Evolutionary conservation across 2,113 vertebrate species (phyloP), one percentile per base, ranked within the genome.

Genomic region (Bos javanicus): DNA sequence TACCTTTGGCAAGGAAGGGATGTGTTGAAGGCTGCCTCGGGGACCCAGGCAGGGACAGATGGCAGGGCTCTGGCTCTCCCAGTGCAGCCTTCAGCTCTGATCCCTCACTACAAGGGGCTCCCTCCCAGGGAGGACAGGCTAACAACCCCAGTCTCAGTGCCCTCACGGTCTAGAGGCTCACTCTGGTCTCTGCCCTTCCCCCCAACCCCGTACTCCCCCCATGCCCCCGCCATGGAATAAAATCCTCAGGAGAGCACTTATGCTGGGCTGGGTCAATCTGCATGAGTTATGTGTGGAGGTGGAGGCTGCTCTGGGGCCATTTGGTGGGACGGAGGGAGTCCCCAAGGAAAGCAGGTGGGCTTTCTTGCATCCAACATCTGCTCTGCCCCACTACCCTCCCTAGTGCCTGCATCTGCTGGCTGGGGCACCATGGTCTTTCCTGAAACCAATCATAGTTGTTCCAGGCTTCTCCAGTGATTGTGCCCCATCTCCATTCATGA

Each of bases 221-320:
- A 1, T 12, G n/a, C 9, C 17, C 2, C n/a, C 1, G 0, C 19
- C 0, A 0, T 6, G 15, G 23, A 59, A 50, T 43, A 13, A 25
- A 64, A 26, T 13, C 74, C 57, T 80, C 57, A 26, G 28, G 28
- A 56, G 26, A 64, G 57, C 8, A 17, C 26, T 54, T 17, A 7
- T 46, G 26, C 92, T 11, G 6, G 26, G 28, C 14, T 11, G 14
- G 48, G n/a, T 48, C 19, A n/a, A 9, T 28, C 48, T 17, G 57
- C 16, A 9, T 10, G 62, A 54, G 11, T 36, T 71, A 8, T 7
- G 54, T 30, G 43, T 50, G 33, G 33, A 60, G 0, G 25, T 17
- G 33, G 67, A 52, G 33, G 43, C 23, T 13, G 0, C 28, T 15
- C 23, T 5, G 12, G 30, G 50, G 88, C 39, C 54, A 25, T 82